Conservation (phyloP, 2,113 vertebrate genomes). For the Pardalotus punctatus region DNA sequence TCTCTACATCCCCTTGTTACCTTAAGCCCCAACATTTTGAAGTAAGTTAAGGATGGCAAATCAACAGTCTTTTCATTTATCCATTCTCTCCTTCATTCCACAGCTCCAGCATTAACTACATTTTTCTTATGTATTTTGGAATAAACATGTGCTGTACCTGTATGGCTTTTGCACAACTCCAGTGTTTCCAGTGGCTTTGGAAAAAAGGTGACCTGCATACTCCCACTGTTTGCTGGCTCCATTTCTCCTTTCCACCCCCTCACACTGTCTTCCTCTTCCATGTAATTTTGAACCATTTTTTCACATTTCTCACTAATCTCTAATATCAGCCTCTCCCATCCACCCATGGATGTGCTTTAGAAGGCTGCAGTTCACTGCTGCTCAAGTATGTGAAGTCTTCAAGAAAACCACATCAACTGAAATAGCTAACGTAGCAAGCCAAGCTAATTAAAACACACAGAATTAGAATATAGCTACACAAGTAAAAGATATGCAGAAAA, state of each 20-base stretch:
- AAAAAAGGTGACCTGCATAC: not conserved
- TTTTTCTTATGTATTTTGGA: not conserved
- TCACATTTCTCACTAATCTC: not conserved
- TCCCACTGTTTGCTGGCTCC: not conserved
- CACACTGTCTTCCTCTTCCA: not conserved
- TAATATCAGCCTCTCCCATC: not conserved
- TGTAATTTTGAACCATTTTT: not conserved
- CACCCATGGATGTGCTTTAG: not conserved
- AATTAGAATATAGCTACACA: conserved; percentile 25
- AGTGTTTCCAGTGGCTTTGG: not conserved
- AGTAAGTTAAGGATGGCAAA: not conserved
- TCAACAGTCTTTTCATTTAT: not conserved
- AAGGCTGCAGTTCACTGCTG: not conserved
- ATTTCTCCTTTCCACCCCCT: not conserved
- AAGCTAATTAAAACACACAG: conserved; percentile 45
- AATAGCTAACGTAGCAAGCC: not conserved
- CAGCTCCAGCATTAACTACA: not conserved
- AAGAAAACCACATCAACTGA: conserved; percentile 13
- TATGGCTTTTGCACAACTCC: not conserved
- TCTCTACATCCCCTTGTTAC: not conserved
- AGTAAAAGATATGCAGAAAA: conserved; percentile 15
- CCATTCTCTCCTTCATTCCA: not conserved
- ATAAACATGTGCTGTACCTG: not conserved
- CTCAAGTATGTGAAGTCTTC: not conserved
- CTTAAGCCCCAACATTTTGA: not conserved